phyloP scores from a whole-genome alignment of 2,113 vertebrate genomes.

The Serilophus lunatus region DNA sequence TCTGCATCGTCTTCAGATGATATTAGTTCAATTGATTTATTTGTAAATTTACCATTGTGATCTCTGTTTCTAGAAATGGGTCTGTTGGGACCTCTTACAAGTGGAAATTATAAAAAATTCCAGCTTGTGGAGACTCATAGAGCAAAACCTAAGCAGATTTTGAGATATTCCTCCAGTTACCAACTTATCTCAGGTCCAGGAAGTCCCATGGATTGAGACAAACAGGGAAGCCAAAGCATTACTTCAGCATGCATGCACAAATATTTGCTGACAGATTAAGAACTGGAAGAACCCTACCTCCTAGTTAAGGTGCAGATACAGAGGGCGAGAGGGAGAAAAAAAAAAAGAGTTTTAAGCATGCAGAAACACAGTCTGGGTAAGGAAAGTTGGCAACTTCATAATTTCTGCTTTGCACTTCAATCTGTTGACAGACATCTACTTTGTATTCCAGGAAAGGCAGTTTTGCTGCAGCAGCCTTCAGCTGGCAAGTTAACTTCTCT shows the following conservation, averaged over 20 bases:
- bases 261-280: background rate
- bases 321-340: accelerated
- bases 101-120: background rate
- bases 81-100: background rate
- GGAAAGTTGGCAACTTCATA: background rate
- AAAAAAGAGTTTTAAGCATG: background rate
- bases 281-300: background rate
- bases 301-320: background rate
- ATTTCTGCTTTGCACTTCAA: background rate
- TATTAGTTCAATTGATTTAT: background rate
- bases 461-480: background rate
- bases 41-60: background rate
- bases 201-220: background rate
- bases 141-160: background rate
- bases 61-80: background rate
- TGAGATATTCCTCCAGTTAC: background rate
- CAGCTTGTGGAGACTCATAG: background rate
- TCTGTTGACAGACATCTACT: background rate
- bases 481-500: background rate
- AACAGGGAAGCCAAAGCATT: background rate
- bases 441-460: background rate
- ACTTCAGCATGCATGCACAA: background rate
- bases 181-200: background rate
- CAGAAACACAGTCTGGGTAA: background rate
- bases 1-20: background rate